These are phyloP conservation scores for Rallus limicola DNA, from an alignment of 2,113 vertebrate genomes.

Conservation along the genomic window DNA sequence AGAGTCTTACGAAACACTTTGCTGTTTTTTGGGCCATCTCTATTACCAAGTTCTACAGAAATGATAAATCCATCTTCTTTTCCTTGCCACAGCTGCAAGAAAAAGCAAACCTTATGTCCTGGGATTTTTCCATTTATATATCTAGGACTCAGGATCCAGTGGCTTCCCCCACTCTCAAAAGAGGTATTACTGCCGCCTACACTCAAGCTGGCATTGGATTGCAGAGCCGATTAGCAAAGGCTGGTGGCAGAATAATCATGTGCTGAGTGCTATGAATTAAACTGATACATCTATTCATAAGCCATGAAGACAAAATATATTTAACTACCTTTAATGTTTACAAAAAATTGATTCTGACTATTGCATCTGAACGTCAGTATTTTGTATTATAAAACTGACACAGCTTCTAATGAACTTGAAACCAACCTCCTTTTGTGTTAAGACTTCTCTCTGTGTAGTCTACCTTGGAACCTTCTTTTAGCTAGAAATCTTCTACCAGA, in stretches of 20 bases:
- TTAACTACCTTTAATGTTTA: neutral
- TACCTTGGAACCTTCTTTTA: neutral
- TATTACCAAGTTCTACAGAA: neutral
- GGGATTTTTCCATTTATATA: slow-evolving; percentile 28
- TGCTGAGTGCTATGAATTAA: neutral
- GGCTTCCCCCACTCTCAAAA: neutral
- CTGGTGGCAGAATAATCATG: neutral
- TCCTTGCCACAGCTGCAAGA: neutral
- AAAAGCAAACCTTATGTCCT: neutral
- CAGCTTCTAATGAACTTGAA: neutral
- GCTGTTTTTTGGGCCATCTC: neutral
- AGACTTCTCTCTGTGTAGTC: neutral
- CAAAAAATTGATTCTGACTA: neutral
- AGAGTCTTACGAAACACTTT: neutral
- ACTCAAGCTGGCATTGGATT: neutral
- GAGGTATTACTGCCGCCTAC: neutral
- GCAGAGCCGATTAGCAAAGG: neutral
- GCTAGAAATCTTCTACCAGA: neutral
- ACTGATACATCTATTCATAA: neutral
- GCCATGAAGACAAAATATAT: neutral
- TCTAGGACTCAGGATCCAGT: neutral
- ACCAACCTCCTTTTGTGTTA: neutral
- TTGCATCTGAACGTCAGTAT: neutral
- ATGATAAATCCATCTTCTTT: slow-evolving; percentile 1
- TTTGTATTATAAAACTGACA: neutral